Base-by-base conservation (phyloP, 1,140 invertebrate species). In the Brachionus rubens region DNA sequence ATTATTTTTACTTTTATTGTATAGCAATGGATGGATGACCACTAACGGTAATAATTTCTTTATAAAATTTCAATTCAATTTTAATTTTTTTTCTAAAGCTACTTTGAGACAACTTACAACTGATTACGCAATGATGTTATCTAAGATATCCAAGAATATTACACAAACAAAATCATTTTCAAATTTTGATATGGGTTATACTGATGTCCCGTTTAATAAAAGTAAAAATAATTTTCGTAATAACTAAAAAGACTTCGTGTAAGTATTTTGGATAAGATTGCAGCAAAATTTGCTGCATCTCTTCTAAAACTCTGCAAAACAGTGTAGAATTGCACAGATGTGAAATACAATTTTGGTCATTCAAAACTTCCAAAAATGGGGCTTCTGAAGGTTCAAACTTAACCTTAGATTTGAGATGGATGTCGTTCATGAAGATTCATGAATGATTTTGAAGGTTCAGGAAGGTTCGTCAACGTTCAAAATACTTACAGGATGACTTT, bases 21-120 rank as follows among this genome's bases (percentile, higher is more conserved):
- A 47, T 6, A 72, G 68, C 68, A 78, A 77, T 72, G 86, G 85
- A 5, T 87, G 86, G 86, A 82, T 87, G 83, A 86, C 82, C 30
- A 86, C 84, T 9, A 76, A 85, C 3, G 78, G 86, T 76, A 79
- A 83, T 67, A 30, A 21, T 85, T 24, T 80, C 83, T 30, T 26
- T 79, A 81, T 82, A 78, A n/a, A n/a, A n/a, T n/a, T n/a, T n/a
- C 46, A 19, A 36, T 4, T 40, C 28, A 21, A n/a, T 43, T 68
- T 28, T 2, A 41, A 36, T 24, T 14, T 40, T 3, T 41, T 40
- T 26, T 26, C 24, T 36, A 30, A 19, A 72, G 68, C 21, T 16
- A 75, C 72, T 1, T 26, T 75, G 7, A 21, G 72, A 56, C 10
- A 6, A 41, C 36, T 75, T n/a, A 75, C 72, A 10, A 48, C 48